A percentile compares a stretch with the other conserved stretches of the same genome.
Conservation (phyloP, 2,888 invertebrate species). For the Idaea dimidiata region DNA sequence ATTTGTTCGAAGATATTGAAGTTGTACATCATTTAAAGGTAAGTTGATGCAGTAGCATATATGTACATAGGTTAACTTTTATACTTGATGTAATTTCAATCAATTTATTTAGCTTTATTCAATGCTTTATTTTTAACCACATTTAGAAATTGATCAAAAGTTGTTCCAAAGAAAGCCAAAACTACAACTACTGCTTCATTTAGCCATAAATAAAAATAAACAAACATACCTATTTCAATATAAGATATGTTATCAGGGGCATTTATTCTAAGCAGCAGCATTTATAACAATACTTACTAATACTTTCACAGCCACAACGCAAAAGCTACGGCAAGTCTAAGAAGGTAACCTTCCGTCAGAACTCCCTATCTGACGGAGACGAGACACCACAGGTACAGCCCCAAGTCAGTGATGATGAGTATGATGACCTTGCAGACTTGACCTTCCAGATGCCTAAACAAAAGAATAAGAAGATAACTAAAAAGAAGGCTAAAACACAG, state of each 20-base stretch:
- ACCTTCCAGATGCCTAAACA: conserved; percentile 57
- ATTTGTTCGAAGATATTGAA: conserved; percentile 74
- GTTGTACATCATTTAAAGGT: conserved; percentile 69
- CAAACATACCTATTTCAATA: too few relatives aligned
- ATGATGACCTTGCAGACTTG: conserved; percentile 56
- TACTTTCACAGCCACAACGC: conserved; percentile 52
- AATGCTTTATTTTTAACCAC: too few relatives aligned
- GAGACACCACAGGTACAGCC: conserved; percentile 27
- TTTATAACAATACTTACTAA: not conserved
- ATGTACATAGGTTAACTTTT: too few relatives aligned
- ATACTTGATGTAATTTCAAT: too few relatives aligned
- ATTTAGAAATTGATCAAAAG: too few relatives aligned
- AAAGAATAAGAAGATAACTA: conserved; percentile 47
- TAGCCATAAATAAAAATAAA: not conserved
- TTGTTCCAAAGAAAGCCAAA: too few relatives aligned
- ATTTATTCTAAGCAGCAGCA: not conserved
- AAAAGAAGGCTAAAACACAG: conserved; percentile 48
- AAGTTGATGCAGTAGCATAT: too few relatives aligned
- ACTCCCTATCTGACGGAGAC: conserved; percentile 45
- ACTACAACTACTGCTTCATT: not conserved
- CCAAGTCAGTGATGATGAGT: conserved; percentile 45
- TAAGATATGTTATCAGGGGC: not conserved
- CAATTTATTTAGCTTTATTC: too few relatives aligned
- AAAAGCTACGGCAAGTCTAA: conserved; percentile 70
- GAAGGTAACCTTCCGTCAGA: conserved; percentile 58